phyloP scores from a whole-genome alignment of 1,140 invertebrate genomes.

The Nixonia krombeini region DNA sequence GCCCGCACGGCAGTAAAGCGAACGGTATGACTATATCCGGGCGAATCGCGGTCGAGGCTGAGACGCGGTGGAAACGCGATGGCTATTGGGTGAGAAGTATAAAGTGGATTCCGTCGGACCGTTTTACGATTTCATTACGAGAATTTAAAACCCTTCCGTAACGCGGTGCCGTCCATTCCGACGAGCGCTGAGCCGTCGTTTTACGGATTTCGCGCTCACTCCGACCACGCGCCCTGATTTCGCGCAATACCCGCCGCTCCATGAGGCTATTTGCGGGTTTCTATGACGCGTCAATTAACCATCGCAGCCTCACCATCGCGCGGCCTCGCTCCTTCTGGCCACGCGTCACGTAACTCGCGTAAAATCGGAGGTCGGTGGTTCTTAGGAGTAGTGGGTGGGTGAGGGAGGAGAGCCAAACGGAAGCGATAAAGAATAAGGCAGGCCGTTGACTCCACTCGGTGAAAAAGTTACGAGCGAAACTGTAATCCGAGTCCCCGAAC shows the following conservation, averaged over 20 bases:
- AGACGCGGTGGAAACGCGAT: background rate
- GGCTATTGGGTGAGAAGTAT: conserved; percentile 16
- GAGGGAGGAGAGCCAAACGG: background rate
- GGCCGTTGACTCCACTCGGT: background rate
- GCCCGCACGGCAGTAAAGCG: background rate
- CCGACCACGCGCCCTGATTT: too few species aligned
- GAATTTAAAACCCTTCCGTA: conserved; percentile 31
- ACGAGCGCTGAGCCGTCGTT: background rate
- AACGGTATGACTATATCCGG: conserved; percentile 10
- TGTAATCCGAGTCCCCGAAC: background rate
- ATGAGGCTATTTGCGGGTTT: too few species aligned
- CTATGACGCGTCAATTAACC: too few species aligned
- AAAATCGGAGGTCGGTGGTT: background rate
- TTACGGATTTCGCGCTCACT: background rate
- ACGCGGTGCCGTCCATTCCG: background rate
- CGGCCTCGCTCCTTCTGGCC: background rate
- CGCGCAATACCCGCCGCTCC: too few species aligned
- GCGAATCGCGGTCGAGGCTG: background rate
- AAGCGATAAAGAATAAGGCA: conserved; percentile 6
- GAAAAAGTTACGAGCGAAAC: conserved; percentile 10
- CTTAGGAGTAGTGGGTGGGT: background rate
- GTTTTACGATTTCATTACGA: conserved; percentile 47
- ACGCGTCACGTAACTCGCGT: conserved; percentile 3
- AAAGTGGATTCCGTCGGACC: conserved; percentile 30
- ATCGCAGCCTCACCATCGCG: too few species aligned